Evolutionary conservation across 2,888 invertebrate species (phyloP), one percentile per base, ranked within the genome.

Genomic region (Watsonalla cultraria): DNA sequence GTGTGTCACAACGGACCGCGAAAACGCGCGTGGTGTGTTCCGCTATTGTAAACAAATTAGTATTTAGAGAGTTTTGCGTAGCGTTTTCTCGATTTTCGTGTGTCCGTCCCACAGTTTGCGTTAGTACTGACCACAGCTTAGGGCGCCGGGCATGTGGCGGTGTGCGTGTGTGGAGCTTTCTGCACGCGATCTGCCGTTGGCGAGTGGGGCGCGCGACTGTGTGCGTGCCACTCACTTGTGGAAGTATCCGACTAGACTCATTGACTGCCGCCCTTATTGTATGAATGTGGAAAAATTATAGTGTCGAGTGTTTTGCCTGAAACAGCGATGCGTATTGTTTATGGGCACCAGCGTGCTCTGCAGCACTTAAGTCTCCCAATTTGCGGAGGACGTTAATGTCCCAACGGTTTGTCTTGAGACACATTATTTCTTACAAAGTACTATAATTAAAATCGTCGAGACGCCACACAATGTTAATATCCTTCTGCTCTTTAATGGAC

Each of bases 221-320:
- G 89, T 86, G 89, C 77, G 89, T 84, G 68, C 58, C 61, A 75
- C 82, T 80, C 77, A 86, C 85, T 83, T 85, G 88, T 87, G 79
- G 76, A 83, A 80, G 86, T 89, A 83, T 78, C 83, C 82, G 89
- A 81, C 90, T 89, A 90, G 90, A 90, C 90, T 90, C 90, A 90
- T 90, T 90, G 90, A 90, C 90, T 90, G 89, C 86, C 86, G 82
- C 87, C 89, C 89, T 90, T 88, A 87, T 89, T 88, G 89, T 90
- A 89, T 90, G 88, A 89, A 90, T 89, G 90, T 90, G 87, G 90
- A 90, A 90, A 90, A 90, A 90, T 90, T 90, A 89, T 90, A 83
- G 88, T 84, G 81, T 79, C 77, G 80, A 84, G 76, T 87, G 86
- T 87, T 87, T 88, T 83, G 88, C 87, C 84, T 88, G 87, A 82